A percentile compares a stretch with the other conserved stretches of the same genome.
phyloP scores from a whole-genome alignment of 2,113 vertebrate species.

The Camelus bactrianus region DNA sequence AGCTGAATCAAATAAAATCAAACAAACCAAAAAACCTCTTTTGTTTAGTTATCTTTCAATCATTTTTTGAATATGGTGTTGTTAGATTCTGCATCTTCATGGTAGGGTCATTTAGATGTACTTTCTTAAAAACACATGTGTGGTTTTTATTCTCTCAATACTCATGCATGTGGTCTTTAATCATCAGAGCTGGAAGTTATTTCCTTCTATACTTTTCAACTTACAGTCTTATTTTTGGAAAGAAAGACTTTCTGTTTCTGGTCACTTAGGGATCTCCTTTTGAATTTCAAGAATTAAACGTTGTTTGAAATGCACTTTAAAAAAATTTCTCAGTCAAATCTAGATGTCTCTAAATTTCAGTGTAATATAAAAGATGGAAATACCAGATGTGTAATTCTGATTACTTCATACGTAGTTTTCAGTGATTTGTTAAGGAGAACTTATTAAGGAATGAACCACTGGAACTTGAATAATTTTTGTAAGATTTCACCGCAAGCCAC shows the following conservation, averaged over 20 bases:
- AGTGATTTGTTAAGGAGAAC: neutral
- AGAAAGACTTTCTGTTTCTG: constrained; percentile 39
- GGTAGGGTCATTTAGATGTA: neutral
- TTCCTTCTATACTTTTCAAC: neutral
- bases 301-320: neutral
- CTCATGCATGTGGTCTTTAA: neutral
- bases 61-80: neutral
- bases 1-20: constrained; percentile 29
- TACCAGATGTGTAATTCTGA: neutral
- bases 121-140: neutral
- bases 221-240: constrained; percentile 31
- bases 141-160: constrained; percentile 47
- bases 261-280: neutral
- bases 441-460: constrained; percentile 26
- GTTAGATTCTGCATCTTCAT: constrained; percentile 16
- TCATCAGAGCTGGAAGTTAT: neutral
- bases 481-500: neutral
- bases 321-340: neutral
- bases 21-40: neutral
- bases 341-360: neutral
- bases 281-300: constrained; percentile 31
- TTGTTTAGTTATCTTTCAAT: neutral
- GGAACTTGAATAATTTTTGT: neutral
- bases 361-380: constrained; percentile 1
- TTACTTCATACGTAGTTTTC: neutral